phyloP scores from a whole-genome alignment of 1,140 invertebrate genomes.

The Drosophila persimilis region DNA sequence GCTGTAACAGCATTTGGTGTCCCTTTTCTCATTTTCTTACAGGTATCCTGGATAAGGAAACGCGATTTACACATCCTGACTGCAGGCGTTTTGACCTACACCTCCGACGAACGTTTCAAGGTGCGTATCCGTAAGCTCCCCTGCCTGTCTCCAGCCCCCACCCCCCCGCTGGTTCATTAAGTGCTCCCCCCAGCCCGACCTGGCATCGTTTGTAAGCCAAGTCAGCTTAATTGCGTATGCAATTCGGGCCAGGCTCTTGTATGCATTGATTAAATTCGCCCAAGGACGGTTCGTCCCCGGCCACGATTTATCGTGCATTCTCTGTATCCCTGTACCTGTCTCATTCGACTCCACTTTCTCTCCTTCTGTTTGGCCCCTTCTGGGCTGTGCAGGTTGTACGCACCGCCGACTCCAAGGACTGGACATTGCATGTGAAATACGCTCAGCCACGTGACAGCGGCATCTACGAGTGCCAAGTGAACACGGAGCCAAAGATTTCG shows the following conservation, averaged over 20 bases:
- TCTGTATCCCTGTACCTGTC: not conserved
- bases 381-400: conserved; percentile 88
- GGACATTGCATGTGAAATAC: conserved; percentile 96
- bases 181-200: conserved; percentile 42
- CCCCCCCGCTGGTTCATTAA: conserved; percentile 57
- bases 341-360: not conserved
- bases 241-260: conserved; percentile 62
- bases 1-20: conserved; percentile 56
- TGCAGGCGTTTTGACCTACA: conserved; percentile 89
- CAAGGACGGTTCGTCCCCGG: conserved; percentile 46
- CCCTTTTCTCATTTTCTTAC: conserved; percentile 38
- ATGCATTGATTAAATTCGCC: conserved; percentile 78
- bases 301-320: conserved; percentile 53
- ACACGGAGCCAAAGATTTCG: conserved; percentile 96
- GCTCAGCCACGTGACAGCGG: conserved; percentile 93
- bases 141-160: not conserved
- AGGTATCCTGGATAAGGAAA: conserved; percentile 91
- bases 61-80: conserved; percentile 90
- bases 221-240: conserved; percentile 78
- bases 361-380: conserved; percentile 10
- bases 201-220: conserved; percentile 66
- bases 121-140: conserved; percentile 78
- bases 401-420: conserved; percentile 94
- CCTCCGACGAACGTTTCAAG: conserved; percentile 89
- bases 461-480: conserved; percentile 95